Base-by-base conservation (phyloP, 2,888 invertebrate genomes). In the Acanthococcus lagerstroemiae region DNA sequence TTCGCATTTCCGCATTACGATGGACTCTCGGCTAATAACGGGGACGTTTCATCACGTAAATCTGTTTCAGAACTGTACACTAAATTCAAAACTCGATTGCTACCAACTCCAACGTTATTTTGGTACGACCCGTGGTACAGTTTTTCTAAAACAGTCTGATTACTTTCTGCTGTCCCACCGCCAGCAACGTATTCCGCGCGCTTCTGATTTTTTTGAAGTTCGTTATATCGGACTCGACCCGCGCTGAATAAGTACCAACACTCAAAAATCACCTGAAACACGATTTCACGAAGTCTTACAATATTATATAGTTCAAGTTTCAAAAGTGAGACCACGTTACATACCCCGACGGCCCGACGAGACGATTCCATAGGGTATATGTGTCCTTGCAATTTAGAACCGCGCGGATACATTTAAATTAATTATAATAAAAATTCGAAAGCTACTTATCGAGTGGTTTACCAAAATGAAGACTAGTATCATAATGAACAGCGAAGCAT, bases 401-500 rank as follows among this genome's bases (percentile, higher is more conserved):
- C n/a, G n/a, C 7, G 37, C 7, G 7, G 15, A 37, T 9, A 15
- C 37, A 37, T 15, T 19, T 45, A 45, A 7, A 17, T 15, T 7
- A 19, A 4, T 17, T 45, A 45, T 17, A 45, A 45, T 45, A 45
- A 37, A 9, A 45, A 45, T 45, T 45, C 19, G 15, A 37, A 37
- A 37, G 15, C n/a, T n/a, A n/a, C n/a, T n/a, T 48, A 19, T 26
- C 19, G 27, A 21, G 7, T 7, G 4, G 76, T 81, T 80, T 75
- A 86, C 89, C 75, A 87, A 82, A 68, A 84, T 24, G 2, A 84
- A 70, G 73, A 88, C 86, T 2, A 85, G 77, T 4, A 79, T 76
- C 37, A 87, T 81, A 44, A 90, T 82, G 72, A 88, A 88, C 74
- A 87, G 77, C 0, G 88, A 85, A 0, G 86, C 84, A 70, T 80